phyloP scores from a whole-genome alignment of 2,888 invertebrate genomes.

The Harmothoe impar region DNA sequence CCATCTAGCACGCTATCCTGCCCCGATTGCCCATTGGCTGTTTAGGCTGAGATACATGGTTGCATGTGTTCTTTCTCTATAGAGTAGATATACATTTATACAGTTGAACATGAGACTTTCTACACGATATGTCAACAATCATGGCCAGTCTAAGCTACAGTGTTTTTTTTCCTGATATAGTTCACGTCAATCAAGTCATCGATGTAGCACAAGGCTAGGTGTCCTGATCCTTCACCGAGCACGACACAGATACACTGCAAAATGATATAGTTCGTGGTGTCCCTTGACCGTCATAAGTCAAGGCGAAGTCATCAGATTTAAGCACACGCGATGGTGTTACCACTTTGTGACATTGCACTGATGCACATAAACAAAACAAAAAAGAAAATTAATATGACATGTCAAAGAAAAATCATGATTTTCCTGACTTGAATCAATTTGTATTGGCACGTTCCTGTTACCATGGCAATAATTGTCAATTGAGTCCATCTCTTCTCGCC shows the following conservation, averaged over 20 bases:
- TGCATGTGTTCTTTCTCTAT: slow-evolving; percentile 27
- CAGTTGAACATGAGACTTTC: background rate
- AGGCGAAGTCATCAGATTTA: background rate
- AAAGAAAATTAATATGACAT: no score
- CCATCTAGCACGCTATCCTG: background rate
- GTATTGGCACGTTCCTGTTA: slow-evolving; percentile 40
- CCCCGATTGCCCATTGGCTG: background rate
- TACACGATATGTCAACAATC: slow-evolving; percentile 58
- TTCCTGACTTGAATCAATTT: background rate
- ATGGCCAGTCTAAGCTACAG: slow-evolving; percentile 55
- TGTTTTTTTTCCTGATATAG: slow-evolving; percentile 45
- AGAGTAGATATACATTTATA: no score
- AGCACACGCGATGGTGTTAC: background rate
- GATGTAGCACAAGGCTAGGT: background rate
- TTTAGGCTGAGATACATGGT: slow-evolving; percentile 33
- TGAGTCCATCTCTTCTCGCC: background rate
- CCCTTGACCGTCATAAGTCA: background rate
- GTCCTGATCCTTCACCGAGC: background rate
- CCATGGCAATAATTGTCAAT: slow-evolving; percentile 8
- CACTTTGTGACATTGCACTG: background rate
- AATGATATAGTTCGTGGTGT: background rate
- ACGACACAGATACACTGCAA: background rate
- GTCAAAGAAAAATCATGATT: background rate
- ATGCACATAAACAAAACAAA: background rate
- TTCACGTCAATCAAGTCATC: background rate